Evolutionary conservation across 2,113 vertebrate genomes (phyloP).

Genomic region (Centropristis striata): DNA sequence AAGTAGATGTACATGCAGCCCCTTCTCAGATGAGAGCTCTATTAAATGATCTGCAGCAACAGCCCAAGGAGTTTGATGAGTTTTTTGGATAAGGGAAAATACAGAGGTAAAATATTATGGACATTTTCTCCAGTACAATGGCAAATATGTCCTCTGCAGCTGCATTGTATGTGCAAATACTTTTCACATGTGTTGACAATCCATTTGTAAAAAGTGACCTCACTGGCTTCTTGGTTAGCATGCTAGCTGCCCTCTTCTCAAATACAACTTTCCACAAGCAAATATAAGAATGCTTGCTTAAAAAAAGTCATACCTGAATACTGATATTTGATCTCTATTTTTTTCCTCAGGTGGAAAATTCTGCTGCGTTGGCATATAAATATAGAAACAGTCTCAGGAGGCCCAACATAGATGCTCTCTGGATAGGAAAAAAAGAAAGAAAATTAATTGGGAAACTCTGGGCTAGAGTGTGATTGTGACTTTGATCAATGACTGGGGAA

Average conservation of each 20-base stretch:
- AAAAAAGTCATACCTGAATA: slow-evolving; percentile 23
- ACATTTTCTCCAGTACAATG: not conserved
- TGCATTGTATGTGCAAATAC: slow-evolving; percentile 5
- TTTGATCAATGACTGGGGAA: slow-evolving; percentile 87
- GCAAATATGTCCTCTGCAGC: slow-evolving; percentile 20
- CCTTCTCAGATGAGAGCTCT: slow-evolving; percentile 64
- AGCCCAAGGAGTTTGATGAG: slow-evolving; percentile 46
- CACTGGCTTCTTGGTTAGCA: not conserved
- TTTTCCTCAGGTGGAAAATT: slow-evolving; percentile 2
- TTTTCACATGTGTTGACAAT: slow-evolving; percentile 3
- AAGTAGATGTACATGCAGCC: slow-evolving; percentile 67
- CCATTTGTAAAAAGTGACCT: not conserved
- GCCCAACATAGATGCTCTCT: slow-evolving; percentile 41
- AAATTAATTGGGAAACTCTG: slow-evolving; percentile 81
- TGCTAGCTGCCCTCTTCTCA: not conserved
- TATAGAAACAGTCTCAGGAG: slow-evolving; percentile 43
- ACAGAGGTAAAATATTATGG: not conserved
- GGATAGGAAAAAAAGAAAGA: slow-evolving; percentile 28
- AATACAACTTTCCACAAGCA: not conserved
- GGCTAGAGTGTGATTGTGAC: slow-evolving; percentile 79
- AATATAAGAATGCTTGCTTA: not conserved
- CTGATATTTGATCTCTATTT: slow-evolving; percentile 12
- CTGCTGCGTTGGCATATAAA: slow-evolving; percentile 31
- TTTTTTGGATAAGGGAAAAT: slow-evolving; percentile 44
- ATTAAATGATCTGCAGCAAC: slow-evolving; percentile 69